phyloP scores from a whole-genome alignment of 2,113 vertebrate species.

The Heteronetta atricapilla region DNA sequence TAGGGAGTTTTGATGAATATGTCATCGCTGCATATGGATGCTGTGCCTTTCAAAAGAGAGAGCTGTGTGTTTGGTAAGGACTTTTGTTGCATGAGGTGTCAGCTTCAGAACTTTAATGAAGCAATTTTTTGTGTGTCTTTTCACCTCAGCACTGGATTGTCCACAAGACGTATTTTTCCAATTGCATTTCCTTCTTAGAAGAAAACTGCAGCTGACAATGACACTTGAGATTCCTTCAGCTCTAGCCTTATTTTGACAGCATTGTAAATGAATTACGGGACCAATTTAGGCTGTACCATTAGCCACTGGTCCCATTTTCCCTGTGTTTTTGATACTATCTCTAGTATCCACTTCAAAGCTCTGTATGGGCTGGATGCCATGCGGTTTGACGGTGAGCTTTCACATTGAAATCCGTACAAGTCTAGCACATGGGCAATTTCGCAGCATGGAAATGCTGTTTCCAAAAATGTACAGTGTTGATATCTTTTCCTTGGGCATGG shows the following conservation, averaged over 20 bases:
- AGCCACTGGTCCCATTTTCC: not conserved
- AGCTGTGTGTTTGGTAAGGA: not conserved
- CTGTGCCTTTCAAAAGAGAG: not conserved
- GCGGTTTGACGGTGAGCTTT: constrained; percentile 2
- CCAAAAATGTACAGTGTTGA: not conserved
- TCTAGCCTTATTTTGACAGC: not conserved
- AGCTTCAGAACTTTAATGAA: not conserved
- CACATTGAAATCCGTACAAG: constrained; percentile 34
- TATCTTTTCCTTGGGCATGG: constrained; percentile 21
- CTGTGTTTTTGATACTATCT: not conserved
- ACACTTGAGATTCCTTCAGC: not conserved
- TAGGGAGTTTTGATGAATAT: not conserved
- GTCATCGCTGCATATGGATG: not conserved
- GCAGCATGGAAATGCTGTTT: constrained; percentile 29
- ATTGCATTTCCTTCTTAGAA: constrained; percentile 1
- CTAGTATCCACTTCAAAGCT: constrained; percentile 20
- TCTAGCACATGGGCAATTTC: constrained; percentile 43
- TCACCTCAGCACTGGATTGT: not conserved
- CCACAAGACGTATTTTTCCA: not conserved
- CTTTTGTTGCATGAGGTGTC: not conserved
- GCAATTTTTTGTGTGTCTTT: not conserved
- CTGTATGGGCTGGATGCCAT: not conserved
- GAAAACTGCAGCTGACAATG: not conserved
- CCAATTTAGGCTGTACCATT: not conserved
- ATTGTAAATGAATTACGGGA: not conserved